phyloP scores from a whole-genome alignment of 2,888 invertebrate species.

The Ormyrus nitidulus region DNA sequence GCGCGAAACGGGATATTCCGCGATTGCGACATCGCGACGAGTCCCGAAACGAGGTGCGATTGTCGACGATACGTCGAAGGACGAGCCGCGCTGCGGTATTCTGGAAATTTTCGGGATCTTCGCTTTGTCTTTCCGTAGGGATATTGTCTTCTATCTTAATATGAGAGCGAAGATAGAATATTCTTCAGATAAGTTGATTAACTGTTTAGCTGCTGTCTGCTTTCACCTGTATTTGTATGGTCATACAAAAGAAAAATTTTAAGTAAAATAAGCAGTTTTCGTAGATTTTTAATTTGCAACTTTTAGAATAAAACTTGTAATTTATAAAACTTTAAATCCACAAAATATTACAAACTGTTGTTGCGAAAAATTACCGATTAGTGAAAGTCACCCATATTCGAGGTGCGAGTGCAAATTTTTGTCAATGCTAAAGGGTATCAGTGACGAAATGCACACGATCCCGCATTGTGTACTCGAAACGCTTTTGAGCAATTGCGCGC shows the following conservation, averaged over 20 bases:
- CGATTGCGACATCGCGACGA: slow-evolving; percentile 7
- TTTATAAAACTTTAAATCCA: not conserved
- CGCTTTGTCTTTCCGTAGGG: too few species aligned
- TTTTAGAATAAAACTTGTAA: not conserved
- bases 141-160: too few species aligned
- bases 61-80: too few species aligned
- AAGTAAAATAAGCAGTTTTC: not conserved
- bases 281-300: not conserved
- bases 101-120: too few species aligned
- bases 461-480: slow-evolving; percentile 19
- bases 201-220: too few species aligned
- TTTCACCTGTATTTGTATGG: too few species aligned
- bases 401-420: not conserved
- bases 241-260: not conserved
- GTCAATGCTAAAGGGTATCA: not conserved
- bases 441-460: slow-evolving; percentile 32
- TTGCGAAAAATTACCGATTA: not conserved
- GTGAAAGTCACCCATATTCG: slow-evolving; percentile 12
- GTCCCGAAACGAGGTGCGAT: not conserved
- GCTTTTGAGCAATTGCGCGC: slow-evolving; percentile 21
- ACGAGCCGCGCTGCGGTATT: too few species aligned
- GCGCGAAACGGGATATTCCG: too few species aligned
- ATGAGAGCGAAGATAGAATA: too few species aligned
- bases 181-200: too few species aligned
- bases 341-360: not conserved